phyloP scores from a whole-genome alignment of 2,113 vertebrate genomes.

The Morone chrysops region DNA sequence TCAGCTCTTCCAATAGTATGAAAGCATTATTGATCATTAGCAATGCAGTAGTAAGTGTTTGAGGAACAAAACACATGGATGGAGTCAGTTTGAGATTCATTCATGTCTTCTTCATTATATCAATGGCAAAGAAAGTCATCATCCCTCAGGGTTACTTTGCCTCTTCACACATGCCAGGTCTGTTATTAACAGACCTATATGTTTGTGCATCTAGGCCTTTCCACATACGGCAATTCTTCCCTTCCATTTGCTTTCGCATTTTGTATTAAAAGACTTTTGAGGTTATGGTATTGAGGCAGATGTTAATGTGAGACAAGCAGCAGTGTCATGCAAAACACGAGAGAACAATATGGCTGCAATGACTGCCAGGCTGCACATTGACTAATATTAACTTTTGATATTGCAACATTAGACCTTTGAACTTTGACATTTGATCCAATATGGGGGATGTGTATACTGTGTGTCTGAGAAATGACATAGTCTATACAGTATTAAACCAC shows the following conservation, averaged over 20 bases:
- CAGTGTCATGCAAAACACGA: not conserved
- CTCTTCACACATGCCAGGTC: not conserved
- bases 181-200: not conserved
- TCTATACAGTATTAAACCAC: not conserved
- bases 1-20: constrained; percentile 48
- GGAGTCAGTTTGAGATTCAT: constrained; percentile 18
- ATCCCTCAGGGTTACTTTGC: not conserved
- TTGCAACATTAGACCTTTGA: constrained; percentile 1
- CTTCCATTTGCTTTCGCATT: not conserved
- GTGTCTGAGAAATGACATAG: not conserved
- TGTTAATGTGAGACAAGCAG: not conserved
- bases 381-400: not conserved
- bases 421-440: constrained; percentile 1
- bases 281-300: not conserved
- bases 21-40: constrained; percentile 61
- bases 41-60: constrained; percentile 36
- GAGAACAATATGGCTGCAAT: not conserved
- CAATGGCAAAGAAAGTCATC: not conserved
- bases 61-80: not conserved
- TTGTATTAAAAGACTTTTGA: not conserved
- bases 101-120: not conserved
- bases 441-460: not conserved
- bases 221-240: not conserved
- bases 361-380: not conserved
- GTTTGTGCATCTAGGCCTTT: not conserved